phyloP scores from a whole-genome alignment of 2,888 invertebrate species.

The Sesia apiformis region DNA sequence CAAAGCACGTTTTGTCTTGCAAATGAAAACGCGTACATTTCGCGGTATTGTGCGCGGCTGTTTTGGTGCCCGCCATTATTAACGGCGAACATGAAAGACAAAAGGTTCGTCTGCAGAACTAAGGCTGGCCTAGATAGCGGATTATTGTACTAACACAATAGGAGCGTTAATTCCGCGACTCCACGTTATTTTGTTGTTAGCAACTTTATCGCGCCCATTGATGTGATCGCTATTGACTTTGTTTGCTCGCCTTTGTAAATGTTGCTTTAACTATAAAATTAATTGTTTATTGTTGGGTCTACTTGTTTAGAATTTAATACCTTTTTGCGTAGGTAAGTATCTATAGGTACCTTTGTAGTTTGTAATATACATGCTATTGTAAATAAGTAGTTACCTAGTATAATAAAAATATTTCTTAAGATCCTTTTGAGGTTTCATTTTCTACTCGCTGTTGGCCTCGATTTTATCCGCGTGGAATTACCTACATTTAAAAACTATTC shows the following conservation, averaged over 20 bases:
- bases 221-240: conserved; percentile 43
- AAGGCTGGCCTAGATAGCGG: conserved; percentile 74
- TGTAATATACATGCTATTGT: too few relatives aligned
- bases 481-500: too few relatives aligned
- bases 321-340: too few relatives aligned
- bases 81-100: conserved; percentile 75
- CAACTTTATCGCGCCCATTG: conserved; percentile 69
- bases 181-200: conserved; percentile 71
- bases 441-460: too few relatives aligned
- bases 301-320: too few relatives aligned
- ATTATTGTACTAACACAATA: conserved; percentile 75
- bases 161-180: conserved; percentile 72
- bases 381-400: too few relatives aligned
- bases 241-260: neutral
- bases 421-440: too few relatives aligned
- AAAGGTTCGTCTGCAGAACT: conserved; percentile 75
- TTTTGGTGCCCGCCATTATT: conserved; percentile 74
- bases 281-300: too few relatives aligned
- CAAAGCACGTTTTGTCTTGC: conserved; percentile 75
- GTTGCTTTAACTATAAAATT: too few relatives aligned
- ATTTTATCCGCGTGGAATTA: too few relatives aligned
- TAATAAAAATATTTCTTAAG: too few relatives aligned
- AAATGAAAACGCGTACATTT: conserved; percentile 75
- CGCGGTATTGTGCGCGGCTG: conserved; percentile 74
- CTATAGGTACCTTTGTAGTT: too few relatives aligned